These are phyloP conservation scores for Acanthosepion pharaonis DNA, from an alignment of 2,888 invertebrate species.

Conservation along the genomic window DNA sequence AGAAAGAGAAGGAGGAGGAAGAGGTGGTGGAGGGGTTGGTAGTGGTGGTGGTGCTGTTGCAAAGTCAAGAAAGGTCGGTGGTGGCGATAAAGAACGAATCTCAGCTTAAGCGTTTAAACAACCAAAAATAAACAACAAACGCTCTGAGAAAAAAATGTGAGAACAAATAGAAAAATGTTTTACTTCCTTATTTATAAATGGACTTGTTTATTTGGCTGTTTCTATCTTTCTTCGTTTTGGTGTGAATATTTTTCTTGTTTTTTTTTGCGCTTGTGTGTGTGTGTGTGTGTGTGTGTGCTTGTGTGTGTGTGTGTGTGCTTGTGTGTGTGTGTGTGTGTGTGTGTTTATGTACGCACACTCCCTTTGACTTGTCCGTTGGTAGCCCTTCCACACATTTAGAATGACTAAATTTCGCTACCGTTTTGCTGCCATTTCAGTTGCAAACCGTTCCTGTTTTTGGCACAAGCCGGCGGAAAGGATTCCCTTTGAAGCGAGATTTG, in stretches of 20 bases:
- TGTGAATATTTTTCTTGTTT: no score
- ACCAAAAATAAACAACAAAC: not conserved
- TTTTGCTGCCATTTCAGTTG: not conserved
- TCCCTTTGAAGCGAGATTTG: not conserved
- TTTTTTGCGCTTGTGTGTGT: no score
- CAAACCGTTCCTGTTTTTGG: conserved; percentile 22
- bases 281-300: no score
- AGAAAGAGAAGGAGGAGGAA: no score
- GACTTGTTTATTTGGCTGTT: no score
- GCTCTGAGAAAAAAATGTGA: not conserved
- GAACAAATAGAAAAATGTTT: not conserved
- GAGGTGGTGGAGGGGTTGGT: no score
- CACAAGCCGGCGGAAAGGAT: conserved; percentile 20
- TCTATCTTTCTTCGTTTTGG: no score
- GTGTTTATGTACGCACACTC: not conserved
- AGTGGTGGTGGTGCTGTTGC: no score
- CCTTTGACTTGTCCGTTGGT: conserved; percentile 12
- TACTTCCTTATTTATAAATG: no score
- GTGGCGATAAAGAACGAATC: not conserved
- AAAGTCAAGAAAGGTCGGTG: no score
- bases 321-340: no score
- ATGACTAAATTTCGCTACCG: not conserved
- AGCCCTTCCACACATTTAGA: not conserved
- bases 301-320: no score
- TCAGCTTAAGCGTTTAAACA: not conserved